Percentiles rank a stretch among this genome's conserved stretches.
Conservation (phyloP, 1,140 invertebrate genomes). For the Drosophila elegans region DNA sequence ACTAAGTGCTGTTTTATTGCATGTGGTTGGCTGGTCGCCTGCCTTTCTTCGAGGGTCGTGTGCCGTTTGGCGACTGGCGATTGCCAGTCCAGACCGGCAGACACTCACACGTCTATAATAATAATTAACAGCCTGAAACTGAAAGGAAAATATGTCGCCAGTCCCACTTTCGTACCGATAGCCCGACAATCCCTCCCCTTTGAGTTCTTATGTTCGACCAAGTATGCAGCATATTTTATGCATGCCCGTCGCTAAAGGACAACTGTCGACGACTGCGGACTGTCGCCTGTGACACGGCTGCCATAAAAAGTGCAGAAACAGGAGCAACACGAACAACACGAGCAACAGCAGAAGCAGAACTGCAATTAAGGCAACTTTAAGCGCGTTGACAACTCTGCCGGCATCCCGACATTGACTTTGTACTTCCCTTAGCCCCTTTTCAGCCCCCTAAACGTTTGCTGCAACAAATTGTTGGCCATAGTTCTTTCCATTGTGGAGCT, state of each 20-base stretch:
- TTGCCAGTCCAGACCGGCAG: slow-evolving; percentile 45
- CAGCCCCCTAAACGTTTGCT: slow-evolving; percentile 1
- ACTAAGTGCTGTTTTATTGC: slow-evolving; percentile 83
- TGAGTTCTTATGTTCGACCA: slow-evolving; percentile 24
- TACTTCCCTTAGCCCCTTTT: slow-evolving; percentile 29
- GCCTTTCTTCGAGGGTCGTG: slow-evolving; percentile 37
- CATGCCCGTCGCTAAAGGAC: slow-evolving; percentile 59
- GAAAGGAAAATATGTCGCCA: slow-evolving; percentile 63
- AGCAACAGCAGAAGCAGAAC: slow-evolving; percentile 42
- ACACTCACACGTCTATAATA: slow-evolving; percentile 81
- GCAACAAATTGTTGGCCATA: slow-evolving; percentile 79
- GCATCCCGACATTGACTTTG: slow-evolving; percentile 76
- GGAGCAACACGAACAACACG: slow-evolving; percentile 18
- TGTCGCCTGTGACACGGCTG: slow-evolving; percentile 58
- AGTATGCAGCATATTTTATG: slow-evolving; percentile 79
- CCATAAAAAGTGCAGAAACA: slow-evolving; percentile 63
- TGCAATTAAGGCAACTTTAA: slow-evolving; percentile 80
- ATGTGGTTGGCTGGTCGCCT: slow-evolving; percentile 61
- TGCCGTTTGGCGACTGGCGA: slow-evolving; percentile 32
- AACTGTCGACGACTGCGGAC: slow-evolving; percentile 52
- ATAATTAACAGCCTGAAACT: slow-evolving; percentile 82
- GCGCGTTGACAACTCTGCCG: slow-evolving; percentile 76
- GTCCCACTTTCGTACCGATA: slow-evolving; percentile 15
- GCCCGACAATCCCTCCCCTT: background rate
- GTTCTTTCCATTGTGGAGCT: slow-evolving; percentile 63